A percentile compares a stretch with the other conserved stretches of the same genome.
phyloP scores from a whole-genome alignment of 2,797 vertebrate genomes.

The Ptychadena robeensis region DNA sequence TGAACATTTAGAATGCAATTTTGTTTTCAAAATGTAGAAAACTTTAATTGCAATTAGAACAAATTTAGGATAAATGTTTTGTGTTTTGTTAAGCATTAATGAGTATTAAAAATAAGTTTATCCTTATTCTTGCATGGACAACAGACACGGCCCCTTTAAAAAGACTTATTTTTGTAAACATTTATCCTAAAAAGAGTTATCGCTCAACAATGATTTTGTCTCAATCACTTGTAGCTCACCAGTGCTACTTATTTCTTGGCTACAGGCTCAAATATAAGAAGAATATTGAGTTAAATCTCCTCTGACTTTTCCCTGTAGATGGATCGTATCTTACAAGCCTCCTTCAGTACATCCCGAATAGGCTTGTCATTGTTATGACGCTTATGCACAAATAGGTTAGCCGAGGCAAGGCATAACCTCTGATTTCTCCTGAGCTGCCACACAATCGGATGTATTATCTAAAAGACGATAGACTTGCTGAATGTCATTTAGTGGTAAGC shows the following conservation, averaged over 20 bases:
- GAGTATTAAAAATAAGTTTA: no score
- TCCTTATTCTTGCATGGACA: no score
- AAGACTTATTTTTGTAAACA: no score
- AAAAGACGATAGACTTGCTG: constrained; percentile 35
- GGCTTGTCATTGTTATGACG: constrained; percentile 51
- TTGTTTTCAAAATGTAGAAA: no score
- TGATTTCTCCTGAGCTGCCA: neutral
- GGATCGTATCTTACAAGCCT: constrained; percentile 46
- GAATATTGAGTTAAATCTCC: constrained; percentile 28
- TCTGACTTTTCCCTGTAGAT: constrained; percentile 24
- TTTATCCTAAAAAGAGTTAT: no score
- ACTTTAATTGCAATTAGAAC: no score
- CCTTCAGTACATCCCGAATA: constrained; percentile 51
- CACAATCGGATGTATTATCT: constrained; percentile 28
- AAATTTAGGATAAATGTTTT: no score
- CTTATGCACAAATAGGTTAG: constrained; percentile 54
- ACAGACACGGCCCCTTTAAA: no score
- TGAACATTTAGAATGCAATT: no score
- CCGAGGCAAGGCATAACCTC: constrained; percentile 15
- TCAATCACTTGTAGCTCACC: neutral
- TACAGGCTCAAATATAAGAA: neutral
- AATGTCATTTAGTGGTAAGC: constrained; percentile 38
- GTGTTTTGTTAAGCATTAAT: no score
- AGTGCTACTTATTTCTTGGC: constrained; percentile 20
- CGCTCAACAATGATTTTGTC: neutral